Conservation (phyloP, 2,888 invertebrate species). For the Nomada ruficornis region DNA sequence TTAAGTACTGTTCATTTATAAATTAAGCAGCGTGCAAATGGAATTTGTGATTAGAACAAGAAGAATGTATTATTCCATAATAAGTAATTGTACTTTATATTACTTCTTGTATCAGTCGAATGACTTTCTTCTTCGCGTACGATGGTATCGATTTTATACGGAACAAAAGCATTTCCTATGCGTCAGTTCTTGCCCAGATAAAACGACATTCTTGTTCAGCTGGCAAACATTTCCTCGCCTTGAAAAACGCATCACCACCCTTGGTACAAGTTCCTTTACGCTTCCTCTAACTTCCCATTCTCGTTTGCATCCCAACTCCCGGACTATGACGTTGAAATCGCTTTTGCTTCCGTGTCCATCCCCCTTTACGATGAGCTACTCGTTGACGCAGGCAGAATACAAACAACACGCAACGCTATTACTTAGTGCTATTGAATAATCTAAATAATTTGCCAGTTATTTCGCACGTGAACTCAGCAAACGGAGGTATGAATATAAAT, state of each 20-base stretch:
- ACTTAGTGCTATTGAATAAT: background rate
- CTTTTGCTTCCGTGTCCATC: constrained; percentile 32
- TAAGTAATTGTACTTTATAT: background rate
- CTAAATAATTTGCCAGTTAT: background rate
- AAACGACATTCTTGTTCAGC: constrained; percentile 44
- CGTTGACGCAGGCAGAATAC: constrained; percentile 29
- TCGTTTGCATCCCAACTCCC: constrained; percentile 37
- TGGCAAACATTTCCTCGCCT: constrained; percentile 22
- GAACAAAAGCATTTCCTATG: constrained; percentile 29
- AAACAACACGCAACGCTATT: constrained; percentile 36
- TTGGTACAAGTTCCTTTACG: constrained; percentile 51
- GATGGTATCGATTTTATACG: constrained; percentile 20
- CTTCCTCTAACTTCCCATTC: constrained; percentile 43
- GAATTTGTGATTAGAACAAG: background rate
- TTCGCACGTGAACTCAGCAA: too few species aligned
- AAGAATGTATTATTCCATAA: too few species aligned
- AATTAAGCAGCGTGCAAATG: too few species aligned
- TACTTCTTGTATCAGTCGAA: background rate
- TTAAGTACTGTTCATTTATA: too few species aligned
- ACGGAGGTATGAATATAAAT: too few species aligned
- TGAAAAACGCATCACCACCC: constrained; percentile 43
- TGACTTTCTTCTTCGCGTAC: background rate
- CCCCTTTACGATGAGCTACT: constrained; percentile 31
- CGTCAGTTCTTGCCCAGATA: constrained; percentile 39
- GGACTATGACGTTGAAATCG: constrained; percentile 38